Evolutionary conservation across 2,113 vertebrate species (phyloP), one percentile per base, ranked within the genome.

Genomic region (Aplodontia rufa): DNA sequence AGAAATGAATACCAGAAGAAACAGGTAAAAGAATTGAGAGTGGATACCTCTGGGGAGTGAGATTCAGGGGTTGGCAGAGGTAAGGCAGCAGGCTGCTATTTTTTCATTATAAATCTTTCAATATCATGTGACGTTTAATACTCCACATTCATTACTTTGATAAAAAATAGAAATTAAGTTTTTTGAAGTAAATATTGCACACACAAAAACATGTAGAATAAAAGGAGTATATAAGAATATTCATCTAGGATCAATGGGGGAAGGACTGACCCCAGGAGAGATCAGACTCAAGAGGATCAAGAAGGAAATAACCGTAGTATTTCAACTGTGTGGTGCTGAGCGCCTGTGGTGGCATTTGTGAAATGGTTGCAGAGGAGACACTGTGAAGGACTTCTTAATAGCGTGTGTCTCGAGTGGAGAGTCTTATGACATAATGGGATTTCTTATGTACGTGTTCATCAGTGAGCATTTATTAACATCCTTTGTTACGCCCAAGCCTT

Each of bases 71-170:
- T 69, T 47, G n/a, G 55, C 17, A 81, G 45, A 47, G 58, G 51
- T 64, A 35, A 95, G 58, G 45, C 22, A 8, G 35, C 58, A 45
- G 79, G 74, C 20, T 37, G 89, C 66, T 82, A 45, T 64, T 94
- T 80, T 71, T 93, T 82, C 19, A 95, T 94, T 78, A 6, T 35
- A 74, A 53, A 16, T 87, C 88, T 96, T 93, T 91, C 37, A 28
- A 82, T 79, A 86, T 40, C 72, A 74, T 80, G 92, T 95, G 80
- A 53, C 82, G 91, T 96, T 72, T 89, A 91, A 89, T 85, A 80
- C 20, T 87, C 82, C 72, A 26, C 45, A 42, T 53, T 51, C 7
- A 49, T 81, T 40, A 42, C 47, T 66, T 78, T 22, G 37, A 93
- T 42, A 82, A 82, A 96, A 94, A 88, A 78, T 51, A 82, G 40